Conservation (phyloP, 2,888 invertebrate genomes). For the Poecilus cupreus region DNA sequence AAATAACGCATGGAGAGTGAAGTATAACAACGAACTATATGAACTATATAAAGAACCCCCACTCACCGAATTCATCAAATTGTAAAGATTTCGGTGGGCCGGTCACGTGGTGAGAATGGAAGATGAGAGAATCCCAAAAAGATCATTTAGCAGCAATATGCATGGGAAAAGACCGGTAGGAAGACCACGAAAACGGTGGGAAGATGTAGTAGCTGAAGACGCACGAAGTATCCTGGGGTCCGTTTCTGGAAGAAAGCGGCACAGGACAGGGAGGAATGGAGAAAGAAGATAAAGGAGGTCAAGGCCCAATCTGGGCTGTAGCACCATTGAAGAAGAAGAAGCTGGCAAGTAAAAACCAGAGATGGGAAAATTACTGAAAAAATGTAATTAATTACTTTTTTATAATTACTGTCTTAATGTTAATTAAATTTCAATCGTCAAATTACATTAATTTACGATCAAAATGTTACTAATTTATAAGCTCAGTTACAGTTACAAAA, state of each 20-base stretch:
- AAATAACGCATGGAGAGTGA: conserved; percentile 28
- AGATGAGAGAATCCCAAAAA: background rate
- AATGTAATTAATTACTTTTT: no score
- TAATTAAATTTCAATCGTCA: no score
- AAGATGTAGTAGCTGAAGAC: background rate
- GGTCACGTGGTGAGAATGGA: background rate
- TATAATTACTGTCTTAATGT: no score
- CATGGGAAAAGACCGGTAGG: background rate
- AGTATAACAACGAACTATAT: conserved; percentile 36
- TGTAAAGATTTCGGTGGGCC: background rate
- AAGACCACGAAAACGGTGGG: background rate
- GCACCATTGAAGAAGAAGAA: conserved; percentile 6
- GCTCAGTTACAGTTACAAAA: no score
- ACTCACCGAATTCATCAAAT: background rate
- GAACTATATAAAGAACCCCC: conserved; percentile 11
- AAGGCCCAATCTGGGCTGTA: background rate
- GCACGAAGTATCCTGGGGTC: background rate
- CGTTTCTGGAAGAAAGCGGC: background rate
- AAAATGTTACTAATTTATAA: no score
- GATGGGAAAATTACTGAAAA: no score
- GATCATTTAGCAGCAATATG: background rate
- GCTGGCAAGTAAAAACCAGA: no score
- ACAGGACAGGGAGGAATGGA: background rate
- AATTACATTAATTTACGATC: no score
- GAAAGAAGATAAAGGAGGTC: background rate